Percentiles rank a stretch among this genome's conserved stretches.
Evolutionary conservation across 2,113 vertebrate species (phyloP).

Genomic region (Glareola pratincola): DNA sequence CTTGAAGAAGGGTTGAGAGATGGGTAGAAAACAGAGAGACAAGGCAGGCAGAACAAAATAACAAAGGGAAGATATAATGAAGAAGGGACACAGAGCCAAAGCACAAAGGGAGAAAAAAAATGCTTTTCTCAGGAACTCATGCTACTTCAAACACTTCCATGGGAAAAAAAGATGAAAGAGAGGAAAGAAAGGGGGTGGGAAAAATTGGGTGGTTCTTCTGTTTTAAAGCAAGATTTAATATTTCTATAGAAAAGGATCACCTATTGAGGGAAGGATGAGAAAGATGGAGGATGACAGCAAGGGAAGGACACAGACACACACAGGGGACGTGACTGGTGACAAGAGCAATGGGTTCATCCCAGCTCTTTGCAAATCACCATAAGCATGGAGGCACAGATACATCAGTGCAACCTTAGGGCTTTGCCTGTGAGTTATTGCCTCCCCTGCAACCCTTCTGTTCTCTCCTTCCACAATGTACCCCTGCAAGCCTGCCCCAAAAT

Average conservation of each 20-base stretch:
- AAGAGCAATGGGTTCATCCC: slow-evolving; percentile 9
- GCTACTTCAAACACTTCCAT: slow-evolving; percentile 42
- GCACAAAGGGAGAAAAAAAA: background rate
- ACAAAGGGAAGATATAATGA: slow-evolving; percentile 37
- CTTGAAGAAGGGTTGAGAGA: slow-evolving; percentile 37
- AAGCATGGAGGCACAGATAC: slow-evolving; percentile 40
- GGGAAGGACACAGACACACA: background rate
- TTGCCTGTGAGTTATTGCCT: slow-evolving; percentile 30
- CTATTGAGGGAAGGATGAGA: slow-evolving; percentile 43
- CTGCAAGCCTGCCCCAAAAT: slow-evolving; percentile 1
- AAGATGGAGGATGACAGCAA: slow-evolving; percentile 34
- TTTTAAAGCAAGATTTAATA: slow-evolving; percentile 42
- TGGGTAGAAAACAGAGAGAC: background rate
- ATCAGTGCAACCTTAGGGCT: slow-evolving; percentile 11
- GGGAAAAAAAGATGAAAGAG: slow-evolving; percentile 41
- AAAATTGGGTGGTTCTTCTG: slow-evolving; percentile 22
- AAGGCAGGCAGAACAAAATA: background rate
- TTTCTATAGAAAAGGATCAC: slow-evolving; percentile 29
- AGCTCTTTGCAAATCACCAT: slow-evolving; percentile 45
- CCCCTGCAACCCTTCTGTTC: background rate
- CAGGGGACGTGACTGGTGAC: background rate
- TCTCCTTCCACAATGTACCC: background rate
- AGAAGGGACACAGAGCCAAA: slow-evolving; percentile 30
- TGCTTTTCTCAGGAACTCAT: background rate
- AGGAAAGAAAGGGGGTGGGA: background rate